Evolutionary conservation across 1,140 invertebrate species (phyloP).

Genomic region (Medauroidea extradentata): DNA sequence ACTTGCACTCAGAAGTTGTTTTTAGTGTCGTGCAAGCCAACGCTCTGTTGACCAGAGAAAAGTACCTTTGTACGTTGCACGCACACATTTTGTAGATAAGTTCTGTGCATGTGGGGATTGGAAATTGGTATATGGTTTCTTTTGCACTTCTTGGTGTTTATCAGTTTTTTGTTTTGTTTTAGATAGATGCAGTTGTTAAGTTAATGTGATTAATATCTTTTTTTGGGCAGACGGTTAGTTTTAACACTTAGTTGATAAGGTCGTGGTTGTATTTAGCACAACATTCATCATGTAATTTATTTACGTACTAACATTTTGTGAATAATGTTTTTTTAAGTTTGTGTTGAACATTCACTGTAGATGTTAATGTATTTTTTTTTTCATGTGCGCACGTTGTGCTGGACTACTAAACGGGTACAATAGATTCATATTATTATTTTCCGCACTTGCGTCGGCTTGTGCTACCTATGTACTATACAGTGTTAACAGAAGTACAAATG

Average conservation of each 20-base stretch:
- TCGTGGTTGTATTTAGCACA: slow-evolving; percentile 11
- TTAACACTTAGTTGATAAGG: slow-evolving; percentile 14
- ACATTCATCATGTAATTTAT: slow-evolving; percentile 11
- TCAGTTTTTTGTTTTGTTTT: slow-evolving; percentile 14
- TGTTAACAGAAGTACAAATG: too few species aligned
- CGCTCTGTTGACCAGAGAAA: too few species aligned
- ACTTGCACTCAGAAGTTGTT: too few species aligned
- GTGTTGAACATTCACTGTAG: too few species aligned
- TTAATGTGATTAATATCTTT: slow-evolving; percentile 1
- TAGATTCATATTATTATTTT: neutral
- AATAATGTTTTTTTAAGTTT: slow-evolving; percentile 5
- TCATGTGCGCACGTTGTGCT: slow-evolving; percentile 13
- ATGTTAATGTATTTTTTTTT: slow-evolving; percentile 8
- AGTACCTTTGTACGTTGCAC: too few species aligned
- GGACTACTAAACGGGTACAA: slow-evolving; percentile 18
- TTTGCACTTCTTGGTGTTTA: slow-evolving; percentile 13
- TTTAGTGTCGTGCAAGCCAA: too few species aligned
- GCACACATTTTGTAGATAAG: neutral
- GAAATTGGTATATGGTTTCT: slow-evolving; percentile 15
- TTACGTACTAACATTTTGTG: slow-evolving; percentile 14
- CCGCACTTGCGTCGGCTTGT: too few species aligned
- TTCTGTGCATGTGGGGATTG: slow-evolving; percentile 12
- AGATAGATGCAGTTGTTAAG: neutral
- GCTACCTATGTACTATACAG: too few species aligned
- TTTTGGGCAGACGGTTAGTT: slow-evolving; percentile 14